Base-by-base conservation (phyloP, 2,113 vertebrate genomes). In the Urocynchramus pylzowi region DNA sequence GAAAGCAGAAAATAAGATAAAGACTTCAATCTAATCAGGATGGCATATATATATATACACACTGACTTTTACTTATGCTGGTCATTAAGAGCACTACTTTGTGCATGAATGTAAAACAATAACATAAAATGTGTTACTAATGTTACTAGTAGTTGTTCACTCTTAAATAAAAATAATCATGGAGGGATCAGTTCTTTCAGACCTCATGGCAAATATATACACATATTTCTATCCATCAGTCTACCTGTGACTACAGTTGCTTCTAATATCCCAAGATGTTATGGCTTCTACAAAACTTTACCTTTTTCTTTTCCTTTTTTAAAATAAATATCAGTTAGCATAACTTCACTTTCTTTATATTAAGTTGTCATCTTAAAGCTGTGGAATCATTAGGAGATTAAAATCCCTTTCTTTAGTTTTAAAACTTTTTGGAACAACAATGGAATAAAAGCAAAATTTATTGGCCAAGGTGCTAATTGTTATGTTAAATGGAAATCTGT, bases 1-100 rank as follows among this genome's bases (percentile, higher is more conserved):
- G 45, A 91, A 98, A 95, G 78, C 21, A 73, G 33, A 76, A 93
- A 95, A 90, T 30, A 56, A 61, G 68, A 83, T 31, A 81, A 39
- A 45, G 14, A 82, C 52, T 79, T 67, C 68, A 61, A 69, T 59
- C 4, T 47, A 83, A 77, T 47, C 21, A 52, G 2, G 10, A 78
- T 35, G 67, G 30, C 45, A 54, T 22, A 49, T 49, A 42, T 53
- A 67, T 10, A 68, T 10, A 30, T 13, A 59, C 13, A 57, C 24
- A 42, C 50, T 59, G 56, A 57, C 18, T 65, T 84, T 28, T 50
- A 44, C 4, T 64, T 73, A 50, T 2, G 20, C 11, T 87, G 37
- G 54, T 35, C 19, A 59, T 16, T 24, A 95, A 76, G 61, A 75
- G 69, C 10, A 63, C 7, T 35, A 39, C 16, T 59, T 69, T 3